Base-by-base conservation (phyloP, 2,888 invertebrate genomes). In the Hirudinaria manillensis region DNA sequence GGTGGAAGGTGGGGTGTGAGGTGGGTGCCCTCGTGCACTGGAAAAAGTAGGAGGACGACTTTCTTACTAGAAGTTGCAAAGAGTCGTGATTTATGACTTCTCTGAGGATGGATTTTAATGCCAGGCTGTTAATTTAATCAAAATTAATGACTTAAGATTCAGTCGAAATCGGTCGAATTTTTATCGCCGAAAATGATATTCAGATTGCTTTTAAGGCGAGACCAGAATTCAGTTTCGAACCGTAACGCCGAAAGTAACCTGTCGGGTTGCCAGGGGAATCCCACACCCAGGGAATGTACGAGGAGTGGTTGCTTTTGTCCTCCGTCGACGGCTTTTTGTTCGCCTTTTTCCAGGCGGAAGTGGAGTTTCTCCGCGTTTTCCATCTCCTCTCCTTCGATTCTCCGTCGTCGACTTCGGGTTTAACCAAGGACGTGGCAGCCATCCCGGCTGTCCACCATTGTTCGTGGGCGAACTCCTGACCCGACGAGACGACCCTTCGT, bases 391-490 rank as follows among this genome's bases (percentile, higher is more conserved):
- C 32, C 36, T 68, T 68, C 13, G 68, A 68, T 34, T n/a, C 32
- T 6, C 32, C 36, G 7, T 34, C 68, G 36, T 68, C 36, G 34
- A 4, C 10, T 4, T 68, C 68, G n/a, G 32, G n/a, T 36, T 34
- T 36, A 34, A 34, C 68, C 32, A 68, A 10, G 10, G 73, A 61
- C 19, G 73, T 73, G 45, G 51, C 32, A 6, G 73, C 53, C 32
- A 68, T 74, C 36, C 77, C 77, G 19, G 77, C 75, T 21, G 77
- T 75, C 77, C 77, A 77, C 77, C 77, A 77, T 67, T 77, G 77
- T 71, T 77, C 77, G 45, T 77, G 75, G 27, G 75, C 77, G 56
- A 77, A 74, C 68, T 77, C 74, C 55, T 77, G 77, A 16, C 77
- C 77, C 16, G 45, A 56, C 55, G 36, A 34, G 27, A 61, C 72